Evolutionary conservation across 2,113 vertebrate species (phyloP).

Genomic region (Polypterus senegalus): DNA sequence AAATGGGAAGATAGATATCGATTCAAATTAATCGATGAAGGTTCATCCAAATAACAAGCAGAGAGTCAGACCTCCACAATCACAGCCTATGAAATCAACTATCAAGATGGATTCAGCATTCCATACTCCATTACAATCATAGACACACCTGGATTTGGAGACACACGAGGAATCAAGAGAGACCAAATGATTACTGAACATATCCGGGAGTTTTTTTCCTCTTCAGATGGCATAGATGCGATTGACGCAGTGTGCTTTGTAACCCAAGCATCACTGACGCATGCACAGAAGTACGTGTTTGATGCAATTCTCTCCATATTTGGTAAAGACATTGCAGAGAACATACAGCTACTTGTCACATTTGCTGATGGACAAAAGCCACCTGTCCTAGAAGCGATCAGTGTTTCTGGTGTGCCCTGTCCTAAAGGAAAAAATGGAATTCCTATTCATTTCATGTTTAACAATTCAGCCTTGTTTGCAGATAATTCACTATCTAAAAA

Average conservation of each 20-base stretch:
- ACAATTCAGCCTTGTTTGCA: constrained; percentile 31
- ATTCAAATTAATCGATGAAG: constrained; percentile 25
- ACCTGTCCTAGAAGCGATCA: constrained; percentile 28
- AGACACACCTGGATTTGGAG: constrained; percentile 44
- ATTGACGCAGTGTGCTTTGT: constrained; percentile 33
- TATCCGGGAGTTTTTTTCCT: constrained; percentile 20
- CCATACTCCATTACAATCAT: constrained; percentile 31
- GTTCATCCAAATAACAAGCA: constrained; percentile 21
- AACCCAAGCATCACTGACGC: constrained; percentile 25
- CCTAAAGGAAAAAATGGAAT: constrained; percentile 5
- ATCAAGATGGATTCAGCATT: constrained; percentile 21
- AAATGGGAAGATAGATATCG: constrained; percentile 22
- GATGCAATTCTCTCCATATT: constrained; percentile 32
- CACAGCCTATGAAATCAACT: constrained; percentile 31
- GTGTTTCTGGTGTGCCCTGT: constrained; percentile 20
- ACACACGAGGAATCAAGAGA: constrained; percentile 24
- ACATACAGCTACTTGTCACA: constrained; percentile 33
- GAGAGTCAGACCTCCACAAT: constrained; percentile 35
- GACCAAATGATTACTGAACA: constrained; percentile 22
- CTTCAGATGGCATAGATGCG: constrained; percentile 3
- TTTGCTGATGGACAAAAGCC: constrained; percentile 28
- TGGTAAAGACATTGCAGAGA: constrained; percentile 33
- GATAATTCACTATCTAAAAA: constrained; percentile 1
- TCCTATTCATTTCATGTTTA: constrained; percentile 35
- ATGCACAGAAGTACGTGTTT: constrained; percentile 27